A percentile compares a stretch with the other conserved stretches of the same genome.
These are phyloP conservation scores for Tetramorium alpestre DNA, from an alignment of 1,140 invertebrate species.

Conservation along the genomic window DNA sequence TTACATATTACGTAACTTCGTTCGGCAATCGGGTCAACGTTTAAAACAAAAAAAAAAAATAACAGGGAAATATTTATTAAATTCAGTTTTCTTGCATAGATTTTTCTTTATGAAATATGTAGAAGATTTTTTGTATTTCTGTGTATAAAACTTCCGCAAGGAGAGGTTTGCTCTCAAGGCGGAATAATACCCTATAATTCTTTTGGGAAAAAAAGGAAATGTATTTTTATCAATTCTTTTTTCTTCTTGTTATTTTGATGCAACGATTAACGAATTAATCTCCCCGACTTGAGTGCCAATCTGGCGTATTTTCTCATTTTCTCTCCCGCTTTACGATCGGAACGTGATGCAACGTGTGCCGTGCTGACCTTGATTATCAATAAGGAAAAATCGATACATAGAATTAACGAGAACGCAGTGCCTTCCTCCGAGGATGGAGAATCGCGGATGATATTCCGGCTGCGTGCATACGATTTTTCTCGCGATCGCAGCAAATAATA, in stretches of 20 bases:
- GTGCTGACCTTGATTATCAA: conserved; percentile 55
- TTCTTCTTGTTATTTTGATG: neutral
- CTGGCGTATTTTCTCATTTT: conserved; percentile 7
- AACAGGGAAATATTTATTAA: neutral
- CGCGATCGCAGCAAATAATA: neutral
- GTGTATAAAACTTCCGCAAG: neutral
- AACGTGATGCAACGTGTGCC: conserved; percentile 7
- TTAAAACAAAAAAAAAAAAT: neutral
- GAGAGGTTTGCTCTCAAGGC: neutral
- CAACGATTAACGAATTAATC: neutral
- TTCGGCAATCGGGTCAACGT: neutral
- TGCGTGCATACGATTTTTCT: neutral
- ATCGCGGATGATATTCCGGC: neutral
- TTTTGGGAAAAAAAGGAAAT: neutral
- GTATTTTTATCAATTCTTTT: neutral
- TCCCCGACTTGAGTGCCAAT: neutral
- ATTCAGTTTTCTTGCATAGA: neutral
- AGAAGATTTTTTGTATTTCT: neutral
- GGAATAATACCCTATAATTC: no score
- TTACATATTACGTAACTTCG: neutral
- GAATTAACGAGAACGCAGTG: conserved; percentile 27
- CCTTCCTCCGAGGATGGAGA: neutral
- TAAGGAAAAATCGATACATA: conserved; percentile 57
- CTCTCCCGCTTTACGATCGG: neutral
- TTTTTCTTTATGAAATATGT: neutral